phyloP scores from a whole-genome alignment of 2,797 vertebrate genomes.

The Chromis chromis region DNA sequence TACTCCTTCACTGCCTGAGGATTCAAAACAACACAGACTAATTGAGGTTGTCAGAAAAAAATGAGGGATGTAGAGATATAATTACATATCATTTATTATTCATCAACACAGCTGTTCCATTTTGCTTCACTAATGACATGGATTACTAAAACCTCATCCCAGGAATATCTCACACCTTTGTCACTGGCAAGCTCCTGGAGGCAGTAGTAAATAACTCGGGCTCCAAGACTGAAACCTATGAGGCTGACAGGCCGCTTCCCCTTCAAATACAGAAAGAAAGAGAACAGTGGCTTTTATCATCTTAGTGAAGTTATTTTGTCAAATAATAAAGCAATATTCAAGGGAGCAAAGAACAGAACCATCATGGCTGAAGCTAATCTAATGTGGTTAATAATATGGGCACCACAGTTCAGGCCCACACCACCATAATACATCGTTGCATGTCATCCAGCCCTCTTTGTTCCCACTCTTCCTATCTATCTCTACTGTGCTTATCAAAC shows the following conservation, averaged over 20 bases:
- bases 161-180: conserved; percentile 82
- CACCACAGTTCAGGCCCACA: background rate
- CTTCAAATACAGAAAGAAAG: conserved; percentile 75
- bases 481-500: background rate
- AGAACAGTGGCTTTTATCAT: background rate
- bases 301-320: background rate
- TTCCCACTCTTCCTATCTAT: background rate
- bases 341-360: background rate
- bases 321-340: background rate
- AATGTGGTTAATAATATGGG: background rate
- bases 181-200: conserved; percentile 95
- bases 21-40: conserved; percentile 9
- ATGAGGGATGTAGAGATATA: background rate
- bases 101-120: background rate
- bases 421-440: too few species aligned
- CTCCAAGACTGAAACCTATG: conserved; percentile 97
- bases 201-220: conserved; percentile 98
- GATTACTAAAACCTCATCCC: background rate
- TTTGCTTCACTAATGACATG: background rate
- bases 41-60: background rate
- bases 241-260: conserved; percentile 94
- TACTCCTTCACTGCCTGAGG: conserved; percentile 90
- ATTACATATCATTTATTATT: background rate
- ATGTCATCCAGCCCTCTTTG: background rate
- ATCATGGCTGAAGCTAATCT: background rate